Evolutionary conservation across 2,888 invertebrate genomes (phyloP).

Genomic region (Eilema sororculum): DNA sequence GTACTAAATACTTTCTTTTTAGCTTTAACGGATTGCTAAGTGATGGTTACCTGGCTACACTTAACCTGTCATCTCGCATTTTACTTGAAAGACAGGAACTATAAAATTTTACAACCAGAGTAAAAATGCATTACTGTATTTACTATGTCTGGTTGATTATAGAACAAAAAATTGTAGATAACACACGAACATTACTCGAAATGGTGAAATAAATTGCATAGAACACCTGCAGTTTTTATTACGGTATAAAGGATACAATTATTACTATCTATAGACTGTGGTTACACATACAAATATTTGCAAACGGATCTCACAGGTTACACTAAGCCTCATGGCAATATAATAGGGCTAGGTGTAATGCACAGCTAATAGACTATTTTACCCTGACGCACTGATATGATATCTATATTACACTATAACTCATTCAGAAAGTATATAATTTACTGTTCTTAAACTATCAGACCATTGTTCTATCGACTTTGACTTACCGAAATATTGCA

Average conservation of each 20-base stretch:
- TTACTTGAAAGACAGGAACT: background rate
- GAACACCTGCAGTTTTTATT: background rate
- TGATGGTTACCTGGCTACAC: background rate
- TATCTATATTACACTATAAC: background rate
- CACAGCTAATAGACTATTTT: background rate
- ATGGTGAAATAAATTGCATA: background rate
- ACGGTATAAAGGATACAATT: no score
- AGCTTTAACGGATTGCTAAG: background rate
- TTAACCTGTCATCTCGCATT: constrained; percentile 7
- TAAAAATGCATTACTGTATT: constrained; percentile 2
- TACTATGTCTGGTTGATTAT: background rate
- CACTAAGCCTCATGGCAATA: no score
- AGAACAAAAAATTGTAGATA: background rate
- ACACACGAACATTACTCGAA: background rate
- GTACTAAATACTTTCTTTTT: constrained; percentile 10
- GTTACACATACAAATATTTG: no score
- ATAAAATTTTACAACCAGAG: background rate
- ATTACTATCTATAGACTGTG: background rate
- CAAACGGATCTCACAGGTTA: no score
- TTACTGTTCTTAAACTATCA: constrained; percentile 16
- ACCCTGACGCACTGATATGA: no score
- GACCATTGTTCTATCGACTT: constrained; percentile 18
- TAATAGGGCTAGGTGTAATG: no score
- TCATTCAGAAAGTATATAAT: constrained; percentile 26
- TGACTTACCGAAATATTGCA: constrained; percentile 33